Base-by-base conservation (phyloP, 1,140 invertebrate species). In the Panagrolaimus sp. region DNA sequence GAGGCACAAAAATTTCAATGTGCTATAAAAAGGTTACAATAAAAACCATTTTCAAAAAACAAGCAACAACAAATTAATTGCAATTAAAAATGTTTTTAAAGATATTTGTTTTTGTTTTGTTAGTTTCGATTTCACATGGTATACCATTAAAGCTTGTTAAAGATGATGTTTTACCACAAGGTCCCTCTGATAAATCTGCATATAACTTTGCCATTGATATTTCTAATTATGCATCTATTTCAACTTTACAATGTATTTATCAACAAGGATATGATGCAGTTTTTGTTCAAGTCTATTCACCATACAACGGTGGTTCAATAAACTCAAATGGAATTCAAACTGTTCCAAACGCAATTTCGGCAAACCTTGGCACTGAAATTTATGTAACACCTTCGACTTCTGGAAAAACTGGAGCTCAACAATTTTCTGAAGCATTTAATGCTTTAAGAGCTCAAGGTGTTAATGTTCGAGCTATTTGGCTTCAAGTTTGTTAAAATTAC, bases 321-420 rank as follows among this genome's bases (percentile, higher is more conserved):
- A 20, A 20, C 20, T 8, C 1, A 13, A 11, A 57, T 16, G n/a
- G 51, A 25, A 16, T 11, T 16, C 51, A 57, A 57, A 57, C 20
- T 5, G 0, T 57, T 3, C 4, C 11, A 5, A 16, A 14, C 4
- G 14, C 51, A 57, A 57, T 11, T n/a, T 11, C 20, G 5, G 66
- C 66, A 9, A 45, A 45, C 1, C 53, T 68, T 7, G 61, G 61
- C n/a, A 45, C 46, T 9, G 66, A 68, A 68, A 16, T 68, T 23
- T 68, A 63, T 23, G 45, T 68, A 3, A 68, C 53, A 3, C 66
- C n/a, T n/a, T n/a, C 66, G 3, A 11, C 5, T 3, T 5, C 31
- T 44, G 9, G 9, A 9, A 20, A 27, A 11, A 38, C 20, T 11
- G 8, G 16, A 0, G 66, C 38, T n/a, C 27, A 67, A 13, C 66